Conservation (phyloP, 2,888 invertebrate genomes). For the Stictocephala bisonia region DNA sequence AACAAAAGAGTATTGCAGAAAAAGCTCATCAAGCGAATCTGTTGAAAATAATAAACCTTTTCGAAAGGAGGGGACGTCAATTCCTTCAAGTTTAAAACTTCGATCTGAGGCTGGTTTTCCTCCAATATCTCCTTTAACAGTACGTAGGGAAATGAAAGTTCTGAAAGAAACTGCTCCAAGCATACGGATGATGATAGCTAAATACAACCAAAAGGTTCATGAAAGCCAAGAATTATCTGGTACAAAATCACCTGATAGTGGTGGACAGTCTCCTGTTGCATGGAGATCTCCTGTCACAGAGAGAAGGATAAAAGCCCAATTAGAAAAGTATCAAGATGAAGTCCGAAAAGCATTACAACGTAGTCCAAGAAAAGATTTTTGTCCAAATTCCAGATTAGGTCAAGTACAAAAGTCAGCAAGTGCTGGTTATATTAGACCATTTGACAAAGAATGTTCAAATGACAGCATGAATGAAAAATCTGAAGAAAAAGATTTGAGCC, state of each 20-base stretch:
- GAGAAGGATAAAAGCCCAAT: constrained; percentile 69
- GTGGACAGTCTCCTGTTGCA: constrained; percentile 73
- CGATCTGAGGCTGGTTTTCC: constrained; percentile 63
- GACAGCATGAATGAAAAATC: constrained; percentile 41
- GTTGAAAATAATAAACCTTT: constrained; percentile 22
- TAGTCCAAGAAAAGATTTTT: constrained; percentile 31
- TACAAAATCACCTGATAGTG: constrained; percentile 65
- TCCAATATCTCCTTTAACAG: constrained; percentile 66
- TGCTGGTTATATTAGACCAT: constrained; percentile 62
- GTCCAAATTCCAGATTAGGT: constrained; percentile 63
- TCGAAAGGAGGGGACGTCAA: constrained; percentile 31
- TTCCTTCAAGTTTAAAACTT: constrained; percentile 34
- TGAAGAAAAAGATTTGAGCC: constrained; percentile 2
- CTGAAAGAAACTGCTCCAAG: constrained; percentile 66
- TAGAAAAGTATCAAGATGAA: constrained; percentile 60
- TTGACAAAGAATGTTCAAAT: constrained; percentile 40
- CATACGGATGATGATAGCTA: constrained; percentile 77
- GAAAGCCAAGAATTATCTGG: constrained; percentile 47
- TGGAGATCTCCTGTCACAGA: constrained; percentile 75
- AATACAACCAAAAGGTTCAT: constrained; percentile 67
- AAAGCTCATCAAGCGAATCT: constrained; percentile 41
- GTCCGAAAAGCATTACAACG: constrained; percentile 45
- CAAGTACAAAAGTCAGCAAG: constrained; percentile 77
- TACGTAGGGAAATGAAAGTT: constrained; percentile 45
- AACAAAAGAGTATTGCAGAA: constrained; percentile 39